A percentile compares a stretch with the other conserved stretches of the same genome.
These are phyloP conservation scores for Minunthozetes semirufus DNA, from an alignment of 2,888 invertebrate species.

Conservation along the genomic window DNA sequence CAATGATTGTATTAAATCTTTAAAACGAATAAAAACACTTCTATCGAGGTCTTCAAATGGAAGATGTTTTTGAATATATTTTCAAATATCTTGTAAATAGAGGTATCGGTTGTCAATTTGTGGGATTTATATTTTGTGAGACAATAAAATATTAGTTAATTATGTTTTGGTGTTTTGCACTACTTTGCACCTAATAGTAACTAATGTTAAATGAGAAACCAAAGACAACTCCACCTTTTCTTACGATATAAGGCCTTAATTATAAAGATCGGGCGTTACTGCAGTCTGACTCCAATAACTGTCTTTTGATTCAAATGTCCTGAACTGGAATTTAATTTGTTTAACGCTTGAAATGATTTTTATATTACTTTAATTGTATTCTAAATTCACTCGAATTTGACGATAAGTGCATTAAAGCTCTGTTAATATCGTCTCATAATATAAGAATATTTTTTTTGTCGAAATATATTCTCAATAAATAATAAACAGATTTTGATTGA, in stretches of 20 bases:
- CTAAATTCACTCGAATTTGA: too few relatives aligned
- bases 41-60: too few relatives aligned
- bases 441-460: too few relatives aligned
- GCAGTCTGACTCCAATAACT: constrained; percentile 5
- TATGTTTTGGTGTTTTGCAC: background rate
- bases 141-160: background rate
- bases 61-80: too few relatives aligned
- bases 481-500: too few relatives aligned
- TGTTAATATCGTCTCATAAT: too few relatives aligned
- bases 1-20: too few relatives aligned
- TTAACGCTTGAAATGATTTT: background rate
- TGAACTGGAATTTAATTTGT: background rate
- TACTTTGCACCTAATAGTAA: constrained; percentile 14
- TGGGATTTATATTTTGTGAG: background rate
- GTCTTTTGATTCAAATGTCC: background rate
- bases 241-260: background rate
- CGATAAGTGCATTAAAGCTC: too few relatives aligned
- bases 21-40: too few relatives aligned
- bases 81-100: too few relatives aligned
- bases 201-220: background rate
- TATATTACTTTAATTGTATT: background rate
- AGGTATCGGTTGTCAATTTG: too few relatives aligned
- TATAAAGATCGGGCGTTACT: constrained; percentile 15
- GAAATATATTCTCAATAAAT: too few relatives aligned
- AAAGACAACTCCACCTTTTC: constrained; percentile 8